Conservation (phyloP, 2,888 invertebrate genomes). For the Silvanus unidentatus region DNA sequence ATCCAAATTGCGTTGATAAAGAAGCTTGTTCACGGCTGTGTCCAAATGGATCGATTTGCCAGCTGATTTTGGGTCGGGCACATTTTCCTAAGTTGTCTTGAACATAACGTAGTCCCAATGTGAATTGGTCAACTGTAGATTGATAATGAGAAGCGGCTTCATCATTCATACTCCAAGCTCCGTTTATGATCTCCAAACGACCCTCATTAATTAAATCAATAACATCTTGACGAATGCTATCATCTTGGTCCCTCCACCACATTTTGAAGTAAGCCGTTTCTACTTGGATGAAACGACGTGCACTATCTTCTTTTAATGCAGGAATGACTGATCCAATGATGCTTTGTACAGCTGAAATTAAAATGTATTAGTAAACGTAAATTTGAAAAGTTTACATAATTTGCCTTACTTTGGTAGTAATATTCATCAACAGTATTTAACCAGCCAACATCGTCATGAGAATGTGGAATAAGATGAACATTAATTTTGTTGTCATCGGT, state of each 20-base stretch:
- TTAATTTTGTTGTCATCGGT: constrained; percentile 59
- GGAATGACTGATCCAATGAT: constrained; percentile 81
- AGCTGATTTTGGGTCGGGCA: constrained; percentile 66
- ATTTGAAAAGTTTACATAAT: too few species aligned
- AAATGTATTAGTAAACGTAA: not conserved
- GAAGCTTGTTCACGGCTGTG: constrained; percentile 68
- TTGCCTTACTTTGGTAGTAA: constrained; percentile 55
- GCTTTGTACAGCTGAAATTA: constrained; percentile 76
- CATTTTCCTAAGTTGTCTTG: constrained; percentile 67
- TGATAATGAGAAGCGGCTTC: constrained; percentile 63
- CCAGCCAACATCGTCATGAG: constrained; percentile 83
- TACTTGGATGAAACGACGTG: constrained; percentile 65
- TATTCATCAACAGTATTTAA: constrained; percentile 78
- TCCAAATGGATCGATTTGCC: constrained; percentile 85
- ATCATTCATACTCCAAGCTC: constrained; percentile 56
- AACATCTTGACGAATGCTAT: constrained; percentile 50
- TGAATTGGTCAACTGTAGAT: constrained; percentile 63
- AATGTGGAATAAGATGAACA: constrained; percentile 72
- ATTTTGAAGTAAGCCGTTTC: constrained; percentile 72
- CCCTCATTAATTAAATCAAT: constrained; percentile 55
- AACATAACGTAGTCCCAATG: constrained; percentile 55
- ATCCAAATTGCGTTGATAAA: constrained; percentile 59
- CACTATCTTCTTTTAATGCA: constrained; percentile 62
- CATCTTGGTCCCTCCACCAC: constrained; percentile 68
- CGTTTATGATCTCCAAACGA: constrained; percentile 55